phyloP scores from a whole-genome alignment of 2,113 vertebrate species.

The Apeltes quadracus region DNA sequence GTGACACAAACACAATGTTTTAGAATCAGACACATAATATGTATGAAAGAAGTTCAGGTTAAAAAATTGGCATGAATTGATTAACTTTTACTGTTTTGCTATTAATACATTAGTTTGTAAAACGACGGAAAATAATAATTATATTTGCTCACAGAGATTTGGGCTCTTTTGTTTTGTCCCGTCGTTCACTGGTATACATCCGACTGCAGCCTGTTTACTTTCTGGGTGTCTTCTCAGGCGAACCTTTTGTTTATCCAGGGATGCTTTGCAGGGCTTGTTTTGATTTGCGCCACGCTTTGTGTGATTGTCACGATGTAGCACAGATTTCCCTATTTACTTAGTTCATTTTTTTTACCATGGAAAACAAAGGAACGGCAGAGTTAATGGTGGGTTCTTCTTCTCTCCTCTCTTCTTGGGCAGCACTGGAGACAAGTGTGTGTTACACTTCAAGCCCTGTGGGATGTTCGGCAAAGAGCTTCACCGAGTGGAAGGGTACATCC shows the following conservation, averaged over 20 bases:
- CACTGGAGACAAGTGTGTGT: slow-evolving; percentile 80
- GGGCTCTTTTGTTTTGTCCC: not conserved
- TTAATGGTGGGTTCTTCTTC: slow-evolving; percentile 5
- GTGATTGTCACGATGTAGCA: slow-evolving; percentile 8
- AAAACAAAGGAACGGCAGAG: not conserved
- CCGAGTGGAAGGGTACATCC: slow-evolving; percentile 73
- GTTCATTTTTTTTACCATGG: not conserved
- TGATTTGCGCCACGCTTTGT: not conserved
- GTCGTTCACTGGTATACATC: slow-evolving; percentile 10
- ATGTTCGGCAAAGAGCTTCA: slow-evolving; percentile 73
- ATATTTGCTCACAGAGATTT: not conserved
- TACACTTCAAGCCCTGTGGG: slow-evolving; percentile 70
- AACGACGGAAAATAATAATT: not conserved
- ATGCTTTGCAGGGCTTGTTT: slow-evolving; percentile 14
- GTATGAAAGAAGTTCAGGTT: not conserved
- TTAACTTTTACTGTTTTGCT: not conserved
- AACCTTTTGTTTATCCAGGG: slow-evolving; percentile 32
- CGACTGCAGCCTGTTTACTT: slow-evolving; percentile 15
- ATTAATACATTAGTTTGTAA: not conserved
- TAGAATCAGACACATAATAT: not conserved
- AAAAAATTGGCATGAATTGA: not conserved
- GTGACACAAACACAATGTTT: not conserved
- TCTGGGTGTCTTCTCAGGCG: slow-evolving; percentile 2
- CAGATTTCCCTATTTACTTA: not conserved
- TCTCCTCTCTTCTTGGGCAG: slow-evolving; percentile 73